A percentile compares a stretch with the other conserved stretches of the same genome.
Conservation (phyloP, 2,113 vertebrate genomes). For the Calypte anna region DNA sequence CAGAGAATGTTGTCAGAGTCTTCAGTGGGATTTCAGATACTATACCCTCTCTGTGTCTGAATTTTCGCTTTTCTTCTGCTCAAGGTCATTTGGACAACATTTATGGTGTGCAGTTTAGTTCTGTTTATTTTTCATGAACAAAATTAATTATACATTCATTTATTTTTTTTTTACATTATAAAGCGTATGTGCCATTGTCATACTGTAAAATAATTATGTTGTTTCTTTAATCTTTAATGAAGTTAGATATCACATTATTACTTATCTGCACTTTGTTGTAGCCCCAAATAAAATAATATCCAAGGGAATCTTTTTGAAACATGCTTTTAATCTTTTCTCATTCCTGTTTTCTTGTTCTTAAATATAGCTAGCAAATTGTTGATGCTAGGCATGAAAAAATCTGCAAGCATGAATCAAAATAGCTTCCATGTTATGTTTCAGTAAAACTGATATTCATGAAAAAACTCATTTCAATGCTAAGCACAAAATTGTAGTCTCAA, state of each 20-base stretch:
- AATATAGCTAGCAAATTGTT: neutral
- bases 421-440: neutral
- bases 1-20: neutral
- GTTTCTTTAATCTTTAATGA: neutral
- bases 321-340: neutral
- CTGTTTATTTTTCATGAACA: neutral
- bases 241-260: neutral
- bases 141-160: neutral
- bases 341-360: neutral
- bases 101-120: neutral
- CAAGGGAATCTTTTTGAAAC: neutral
- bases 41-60: neutral
- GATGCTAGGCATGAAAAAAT: neutral
- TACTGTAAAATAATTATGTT: neutral
- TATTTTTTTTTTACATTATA: neutral
- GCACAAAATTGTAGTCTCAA: neutral
- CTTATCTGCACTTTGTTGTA: neutral
- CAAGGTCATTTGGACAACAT: neutral
- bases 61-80: neutral
- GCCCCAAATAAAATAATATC: neutral
- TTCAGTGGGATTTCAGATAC: neutral
- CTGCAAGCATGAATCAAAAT: neutral
- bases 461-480: neutral
- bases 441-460: neutral
- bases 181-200: neutral